A percentile compares a stretch with the other conserved stretches of the same genome.
Conservation (phyloP, 2,797 vertebrate genomes). For the Chelon labrosus region DNA sequence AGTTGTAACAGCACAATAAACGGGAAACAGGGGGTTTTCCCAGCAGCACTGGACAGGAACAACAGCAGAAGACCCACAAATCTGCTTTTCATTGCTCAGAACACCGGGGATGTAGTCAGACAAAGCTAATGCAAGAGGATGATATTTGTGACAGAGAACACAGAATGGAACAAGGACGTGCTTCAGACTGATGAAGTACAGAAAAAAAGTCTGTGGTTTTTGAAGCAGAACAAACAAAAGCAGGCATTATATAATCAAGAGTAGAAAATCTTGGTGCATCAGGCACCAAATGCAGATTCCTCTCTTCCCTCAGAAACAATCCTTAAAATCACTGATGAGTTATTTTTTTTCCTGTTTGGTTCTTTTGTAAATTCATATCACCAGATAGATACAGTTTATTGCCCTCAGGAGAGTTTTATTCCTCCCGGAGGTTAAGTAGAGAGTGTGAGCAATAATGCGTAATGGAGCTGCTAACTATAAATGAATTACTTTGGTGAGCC, state of each 20-base stretch:
- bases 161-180: constrained; percentile 82
- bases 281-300: constrained; percentile 7
- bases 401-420: constrained; percentile 1
- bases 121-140: constrained; percentile 84
- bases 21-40: constrained; percentile 66
- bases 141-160: constrained; percentile 80
- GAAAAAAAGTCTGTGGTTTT: constrained; percentile 56
- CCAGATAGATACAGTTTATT: constrained; percentile 18
- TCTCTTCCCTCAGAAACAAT: constrained; percentile 19
- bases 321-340: neutral
- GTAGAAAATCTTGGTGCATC: constrained; percentile 46
- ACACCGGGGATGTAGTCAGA: constrained; percentile 74
- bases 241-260: constrained; percentile 62
- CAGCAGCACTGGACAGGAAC: constrained; percentile 77
- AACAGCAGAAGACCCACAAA: constrained; percentile 80
- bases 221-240: constrained; percentile 44
- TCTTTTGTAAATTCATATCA: neutral
- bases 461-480: constrained; percentile 45
- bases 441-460: constrained; percentile 29
- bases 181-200: constrained; percentile 67
- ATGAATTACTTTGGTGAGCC: constrained; percentile 28
- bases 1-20: constrained; percentile 40
- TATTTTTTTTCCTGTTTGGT: neutral
- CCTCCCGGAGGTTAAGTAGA: constrained; percentile 32
- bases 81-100: constrained; percentile 66